Evolutionary conservation across 2,888 invertebrate species (phyloP), one percentile per base, ranked within the genome.

Genomic region (Serripes groenlandicus): DNA sequence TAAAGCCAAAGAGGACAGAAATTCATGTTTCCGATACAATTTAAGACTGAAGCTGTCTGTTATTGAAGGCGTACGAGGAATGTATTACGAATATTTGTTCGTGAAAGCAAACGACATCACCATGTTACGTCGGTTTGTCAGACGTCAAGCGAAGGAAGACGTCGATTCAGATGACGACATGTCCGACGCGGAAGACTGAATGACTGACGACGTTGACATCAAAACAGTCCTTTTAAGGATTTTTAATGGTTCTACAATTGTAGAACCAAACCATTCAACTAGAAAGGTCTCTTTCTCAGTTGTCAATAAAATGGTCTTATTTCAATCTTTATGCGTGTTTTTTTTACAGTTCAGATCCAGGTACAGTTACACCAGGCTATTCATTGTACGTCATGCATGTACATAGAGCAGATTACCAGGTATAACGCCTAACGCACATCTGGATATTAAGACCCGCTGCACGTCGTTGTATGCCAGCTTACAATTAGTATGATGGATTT

Each of bases 211-310:
- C 62, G 62, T 34, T 62, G n/a, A n/a, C 34, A 34, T 11, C 4
- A 62, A 62, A 62, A 62, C 62, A 62, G 62, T 62, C 62, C 62
- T 62, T 62, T n/a, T 4, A 62, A 34, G 62, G 21, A 30, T 62
- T 58, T 58, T 5, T 58, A 58, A 58, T 58, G 58, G 58, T 58
- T 58, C 58, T 28, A 3, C 58, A 58, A 58, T 28, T 58, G 62
- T n/a, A n/a, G 58, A 58, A 58, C 58, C 58, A 58, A 58, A 58
- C 58, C 3, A 58, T n/a, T 3, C 11, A 58, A 21, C 7, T 26
- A 58, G 58, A 58, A 26, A 23, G 58, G 23, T 11, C 11, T 28
- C 58, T 9, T 42, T 18, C n/a, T n/a, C n/a, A n/a, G n/a, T n/a
- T n/a, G n/a, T n/a, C n/a, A n/a, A n/a, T n/a, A n/a, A n/a, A n/a